Evolutionary conservation across 64 coral and sea anemone genomes (phyloP).

Genomic region (Montipora foliosa): DNA sequence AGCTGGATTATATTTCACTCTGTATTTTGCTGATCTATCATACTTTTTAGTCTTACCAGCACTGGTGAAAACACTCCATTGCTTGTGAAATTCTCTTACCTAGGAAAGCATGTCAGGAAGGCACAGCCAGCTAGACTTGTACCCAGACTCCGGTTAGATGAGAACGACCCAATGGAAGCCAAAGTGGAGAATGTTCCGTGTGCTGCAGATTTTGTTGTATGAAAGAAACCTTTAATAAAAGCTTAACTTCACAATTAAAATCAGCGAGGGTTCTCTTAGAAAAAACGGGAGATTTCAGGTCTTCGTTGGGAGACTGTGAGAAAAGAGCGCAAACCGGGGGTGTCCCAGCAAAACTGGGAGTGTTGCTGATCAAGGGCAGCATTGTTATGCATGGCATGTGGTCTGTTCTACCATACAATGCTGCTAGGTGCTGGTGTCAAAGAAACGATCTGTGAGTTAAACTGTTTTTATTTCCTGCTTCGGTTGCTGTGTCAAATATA

Average conservation of each 20-base stretch:
- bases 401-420: too few species aligned
- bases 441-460: too few species aligned
- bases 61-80: background rate
- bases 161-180: background rate
- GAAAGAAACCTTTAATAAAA: constrained; percentile 4
- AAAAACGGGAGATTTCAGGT: background rate
- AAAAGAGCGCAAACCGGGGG: background rate
- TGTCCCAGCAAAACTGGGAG: background rate
- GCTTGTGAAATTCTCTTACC: background rate
- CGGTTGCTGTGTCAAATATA: too few species aligned
- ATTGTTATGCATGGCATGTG: too few species aligned
- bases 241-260: constrained; percentile 11
- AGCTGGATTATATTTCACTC: too few species aligned
- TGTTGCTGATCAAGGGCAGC: too few species aligned
- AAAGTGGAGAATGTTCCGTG: background rate
- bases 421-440: too few species aligned
- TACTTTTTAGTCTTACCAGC: background rate
- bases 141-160: background rate
- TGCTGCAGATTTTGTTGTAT: background rate
- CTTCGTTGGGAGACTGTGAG: constrained; percentile 5
- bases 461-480: too few species aligned
- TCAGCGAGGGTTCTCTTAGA: background rate
- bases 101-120: background rate
- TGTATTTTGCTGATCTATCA: too few species aligned
- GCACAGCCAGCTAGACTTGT: background rate